These are phyloP conservation scores for Zygothrica quintamaculata DNA, from an alignment of 2,888 invertebrate species.

Conservation along the genomic window DNA sequence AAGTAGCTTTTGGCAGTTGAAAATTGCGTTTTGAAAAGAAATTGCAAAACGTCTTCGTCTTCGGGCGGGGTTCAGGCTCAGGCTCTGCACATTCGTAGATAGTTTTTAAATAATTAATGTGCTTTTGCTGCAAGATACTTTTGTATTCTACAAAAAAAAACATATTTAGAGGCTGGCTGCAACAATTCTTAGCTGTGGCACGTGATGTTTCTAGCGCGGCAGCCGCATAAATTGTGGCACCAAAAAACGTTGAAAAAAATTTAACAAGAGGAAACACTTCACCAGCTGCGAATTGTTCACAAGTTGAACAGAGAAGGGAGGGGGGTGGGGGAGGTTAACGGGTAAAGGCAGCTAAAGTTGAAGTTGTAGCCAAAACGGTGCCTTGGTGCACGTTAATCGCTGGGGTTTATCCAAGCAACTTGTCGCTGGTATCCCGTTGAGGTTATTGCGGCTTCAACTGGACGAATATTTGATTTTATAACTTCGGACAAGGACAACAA, in stretches of 20 bases:
- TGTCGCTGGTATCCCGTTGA: constrained; percentile 54
- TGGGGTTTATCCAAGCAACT: constrained; percentile 38
- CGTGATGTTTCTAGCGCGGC: constrained; percentile 59
- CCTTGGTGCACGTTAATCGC: constrained; percentile 63
- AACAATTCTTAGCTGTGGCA: constrained; percentile 47
- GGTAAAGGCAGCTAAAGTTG: constrained; percentile 19
- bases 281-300: constrained; percentile 70
- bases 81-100: constrained; percentile 68
- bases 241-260: constrained; percentile 10
- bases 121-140: constrained; percentile 48
- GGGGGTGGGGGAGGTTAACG: constrained; percentile 2
- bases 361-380: constrained; percentile 24
- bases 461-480: constrained; percentile 75
- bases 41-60: constrained; percentile 32
- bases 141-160: constrained; percentile 24
- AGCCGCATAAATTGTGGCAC: constrained; percentile 64
- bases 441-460: constrained; percentile 39
- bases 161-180: constrained; percentile 25
- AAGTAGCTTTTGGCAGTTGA: constrained; percentile 4
- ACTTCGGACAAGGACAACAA: constrained; percentile 70
- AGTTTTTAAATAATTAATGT: constrained; percentile 80
- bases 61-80: too few relatives aligned
- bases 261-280: constrained; percentile 24
- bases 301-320: constrained; percentile 47
- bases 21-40: constrained; percentile 21